Evolutionary conservation across 2,113 vertebrate genomes (phyloP).

Genomic region (Otis tarda): DNA sequence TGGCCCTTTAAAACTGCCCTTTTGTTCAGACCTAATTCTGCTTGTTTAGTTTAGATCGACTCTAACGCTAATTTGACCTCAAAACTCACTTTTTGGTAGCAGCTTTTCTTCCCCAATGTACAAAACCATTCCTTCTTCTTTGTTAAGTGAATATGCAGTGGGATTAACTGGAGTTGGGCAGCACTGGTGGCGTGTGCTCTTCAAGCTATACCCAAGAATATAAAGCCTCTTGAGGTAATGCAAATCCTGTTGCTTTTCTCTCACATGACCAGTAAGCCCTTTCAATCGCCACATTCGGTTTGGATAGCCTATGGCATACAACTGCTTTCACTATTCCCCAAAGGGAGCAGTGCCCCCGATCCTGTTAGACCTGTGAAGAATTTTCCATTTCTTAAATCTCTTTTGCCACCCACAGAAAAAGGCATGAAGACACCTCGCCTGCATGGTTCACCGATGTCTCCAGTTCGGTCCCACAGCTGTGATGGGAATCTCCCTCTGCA

Average conservation of each 20-base stretch:
- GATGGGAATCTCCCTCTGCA: not conserved
- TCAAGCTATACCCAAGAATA: not conserved
- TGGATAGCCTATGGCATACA: not conserved
- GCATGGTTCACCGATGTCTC: fast-evolving
- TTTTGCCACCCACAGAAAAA: not conserved
- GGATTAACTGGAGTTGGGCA: not conserved
- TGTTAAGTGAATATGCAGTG: not conserved
- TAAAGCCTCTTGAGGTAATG: not conserved
- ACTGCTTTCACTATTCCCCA: not conserved
- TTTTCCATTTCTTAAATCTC: not conserved
- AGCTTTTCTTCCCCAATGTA: not conserved
- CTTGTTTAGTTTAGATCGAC: not conserved
- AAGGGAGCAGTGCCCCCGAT: not conserved
- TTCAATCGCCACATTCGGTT: not conserved
- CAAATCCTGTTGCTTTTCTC: not conserved
- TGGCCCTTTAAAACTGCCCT: not conserved
- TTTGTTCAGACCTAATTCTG: not conserved
- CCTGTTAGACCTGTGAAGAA: not conserved
- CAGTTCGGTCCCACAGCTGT: fast-evolving
- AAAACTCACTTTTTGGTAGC: not conserved
- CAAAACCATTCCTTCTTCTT: not conserved
- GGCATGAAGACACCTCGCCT: not conserved
- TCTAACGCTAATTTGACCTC: not conserved
- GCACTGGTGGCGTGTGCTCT: not conserved
- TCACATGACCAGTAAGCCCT: not conserved